Conservation (phyloP, 2,113 vertebrate genomes). For the Henicopernis longicauda region DNA sequence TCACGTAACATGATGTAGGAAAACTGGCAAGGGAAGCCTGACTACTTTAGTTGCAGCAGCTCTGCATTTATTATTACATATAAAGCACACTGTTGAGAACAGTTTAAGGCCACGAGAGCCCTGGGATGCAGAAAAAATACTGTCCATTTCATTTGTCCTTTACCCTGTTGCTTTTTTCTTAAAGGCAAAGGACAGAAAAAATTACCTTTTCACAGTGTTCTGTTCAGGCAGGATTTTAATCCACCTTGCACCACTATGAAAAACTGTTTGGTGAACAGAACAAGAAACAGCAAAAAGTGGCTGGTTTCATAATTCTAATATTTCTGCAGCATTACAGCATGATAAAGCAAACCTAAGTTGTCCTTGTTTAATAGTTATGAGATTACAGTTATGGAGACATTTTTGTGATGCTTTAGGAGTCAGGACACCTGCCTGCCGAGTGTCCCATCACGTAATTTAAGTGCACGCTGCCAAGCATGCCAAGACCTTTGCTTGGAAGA, state of each 20-base stretch:
- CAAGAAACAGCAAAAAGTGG: background rate
- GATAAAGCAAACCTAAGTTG: background rate
- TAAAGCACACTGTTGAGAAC: background rate
- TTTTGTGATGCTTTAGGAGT: background rate
- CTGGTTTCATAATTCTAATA: background rate
- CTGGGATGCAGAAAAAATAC: background rate
- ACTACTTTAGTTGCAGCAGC: background rate
- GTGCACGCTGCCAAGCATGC: background rate
- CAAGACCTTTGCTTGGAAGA: background rate
- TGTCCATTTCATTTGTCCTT: background rate
- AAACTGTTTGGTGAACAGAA: background rate
- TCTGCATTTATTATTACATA: constrained; percentile 13
- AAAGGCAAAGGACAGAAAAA: background rate
- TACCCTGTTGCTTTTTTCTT: background rate
- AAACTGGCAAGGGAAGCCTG: background rate
- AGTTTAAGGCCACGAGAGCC: constrained; percentile 5
- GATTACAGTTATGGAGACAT: background rate
- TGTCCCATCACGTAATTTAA: background rate
- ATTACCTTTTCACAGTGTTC: background rate
- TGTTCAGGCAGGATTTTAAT: background rate
- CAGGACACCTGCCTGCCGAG: background rate
- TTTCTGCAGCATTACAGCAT: background rate
- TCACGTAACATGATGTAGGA: background rate
- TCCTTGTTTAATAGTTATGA: background rate
- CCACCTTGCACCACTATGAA: background rate